These are phyloP conservation scores for Caenorhabditis drosophilae DNA, from an alignment of 2,888 invertebrate genomes.

Conservation along the genomic window DNA sequence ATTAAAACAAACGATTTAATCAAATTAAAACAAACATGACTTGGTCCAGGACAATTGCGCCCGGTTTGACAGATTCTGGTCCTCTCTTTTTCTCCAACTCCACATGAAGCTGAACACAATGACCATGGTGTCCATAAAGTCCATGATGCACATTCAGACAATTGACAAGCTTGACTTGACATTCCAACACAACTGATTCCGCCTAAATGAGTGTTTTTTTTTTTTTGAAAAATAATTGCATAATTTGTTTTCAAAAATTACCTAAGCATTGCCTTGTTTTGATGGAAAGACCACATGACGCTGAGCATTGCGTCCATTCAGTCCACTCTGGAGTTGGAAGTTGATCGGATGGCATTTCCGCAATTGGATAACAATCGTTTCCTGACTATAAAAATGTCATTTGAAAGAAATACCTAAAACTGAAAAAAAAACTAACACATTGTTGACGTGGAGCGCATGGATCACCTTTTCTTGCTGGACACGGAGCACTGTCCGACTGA, in stretches of 20 bases:
- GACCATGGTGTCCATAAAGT: slow-evolving; percentile 49
- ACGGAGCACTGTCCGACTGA: slow-evolving; percentile 44
- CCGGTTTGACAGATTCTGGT: slow-evolving; percentile 42
- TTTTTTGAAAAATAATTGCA: background rate
- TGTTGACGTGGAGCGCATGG: slow-evolving; percentile 53
- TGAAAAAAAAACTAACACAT: slow-evolving; percentile 32
- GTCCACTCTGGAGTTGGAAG: slow-evolving; percentile 43
- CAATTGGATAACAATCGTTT: slow-evolving; percentile 42
- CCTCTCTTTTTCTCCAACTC: slow-evolving; percentile 47
- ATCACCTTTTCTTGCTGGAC: slow-evolving; percentile 53
- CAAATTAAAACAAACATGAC: slow-evolving; percentile 32
- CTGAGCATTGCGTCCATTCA: slow-evolving; percentile 50
- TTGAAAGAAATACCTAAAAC: too few relatives aligned
- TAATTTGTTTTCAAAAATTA: too few relatives aligned
- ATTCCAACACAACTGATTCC: slow-evolving; percentile 43
- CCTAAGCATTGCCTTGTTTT: slow-evolving; percentile 44
- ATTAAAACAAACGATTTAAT: background rate
- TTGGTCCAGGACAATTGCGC: slow-evolving; percentile 50
- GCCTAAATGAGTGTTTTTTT: slow-evolving; percentile 6
- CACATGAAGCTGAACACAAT: slow-evolving; percentile 47
- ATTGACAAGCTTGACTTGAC: slow-evolving; percentile 34
- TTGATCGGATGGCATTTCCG: slow-evolving; percentile 16
- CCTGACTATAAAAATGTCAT: background rate
- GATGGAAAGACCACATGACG: slow-evolving; percentile 46
- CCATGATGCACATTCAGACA: slow-evolving; percentile 46